Percentiles rank a stretch among this genome's conserved stretches.
phyloP scores from a whole-genome alignment of 2,888 invertebrate species.

The Oscheius sp. region DNA sequence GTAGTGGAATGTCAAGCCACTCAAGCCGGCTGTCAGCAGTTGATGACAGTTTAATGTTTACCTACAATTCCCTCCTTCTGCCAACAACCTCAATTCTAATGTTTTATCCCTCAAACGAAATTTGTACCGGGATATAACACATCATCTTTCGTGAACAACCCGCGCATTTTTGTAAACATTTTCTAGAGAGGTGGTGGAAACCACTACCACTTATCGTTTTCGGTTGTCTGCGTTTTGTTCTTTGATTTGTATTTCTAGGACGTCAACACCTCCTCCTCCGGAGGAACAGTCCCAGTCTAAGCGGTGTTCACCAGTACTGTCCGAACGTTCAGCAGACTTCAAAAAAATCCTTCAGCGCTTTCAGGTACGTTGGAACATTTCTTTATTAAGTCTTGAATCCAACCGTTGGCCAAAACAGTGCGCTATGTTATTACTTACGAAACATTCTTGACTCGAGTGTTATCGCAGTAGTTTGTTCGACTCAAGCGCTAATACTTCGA shows the following conservation, averaged over 20 bases:
- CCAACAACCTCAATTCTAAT: background rate
- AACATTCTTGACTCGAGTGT: constrained; percentile 26
- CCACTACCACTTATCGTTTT: constrained; percentile 16
- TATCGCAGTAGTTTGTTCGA: constrained; percentile 27
- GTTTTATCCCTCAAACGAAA: background rate
- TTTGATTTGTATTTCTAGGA: constrained; percentile 13
- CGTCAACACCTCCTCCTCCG: constrained; percentile 21
- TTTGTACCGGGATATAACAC: background rate
- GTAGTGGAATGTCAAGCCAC: constrained; percentile 15
- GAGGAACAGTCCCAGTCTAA: constrained; percentile 17
- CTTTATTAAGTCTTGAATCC: background rate
- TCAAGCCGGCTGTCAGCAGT: constrained; percentile 26
- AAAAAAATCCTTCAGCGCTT: constrained; percentile 55
- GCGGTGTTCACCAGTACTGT: constrained; percentile 26
- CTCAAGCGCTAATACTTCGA: constrained; percentile 21
- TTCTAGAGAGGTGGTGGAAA: constrained; percentile 20
- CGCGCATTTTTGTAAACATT: constrained; percentile 29
- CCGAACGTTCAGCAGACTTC: constrained; percentile 53
- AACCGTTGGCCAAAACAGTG: too few relatives aligned
- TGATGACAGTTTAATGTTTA: constrained; percentile 27
- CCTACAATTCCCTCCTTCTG: constrained; percentile 18
- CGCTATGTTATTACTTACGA: background rate
- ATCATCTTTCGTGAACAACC: constrained; percentile 18
- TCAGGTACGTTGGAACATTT: constrained; percentile 39
- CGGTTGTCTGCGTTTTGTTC: background rate